These are phyloP conservation scores for Ornithoptera alexandrae DNA, from an alignment of 2,888 invertebrate species.

Conservation along the genomic window DNA sequence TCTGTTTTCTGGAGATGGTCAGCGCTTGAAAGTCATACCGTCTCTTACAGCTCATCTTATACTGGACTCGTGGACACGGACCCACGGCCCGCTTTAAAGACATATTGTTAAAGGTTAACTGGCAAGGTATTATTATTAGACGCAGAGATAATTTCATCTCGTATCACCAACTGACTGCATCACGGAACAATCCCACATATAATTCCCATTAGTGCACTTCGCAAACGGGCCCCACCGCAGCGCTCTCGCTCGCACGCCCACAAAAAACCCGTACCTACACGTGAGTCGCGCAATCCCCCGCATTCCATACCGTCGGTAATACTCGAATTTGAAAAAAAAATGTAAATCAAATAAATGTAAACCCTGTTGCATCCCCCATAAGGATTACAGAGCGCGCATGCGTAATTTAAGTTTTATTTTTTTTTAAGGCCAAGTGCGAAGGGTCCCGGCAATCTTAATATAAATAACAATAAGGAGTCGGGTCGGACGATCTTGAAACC, in stretches of 20 bases:
- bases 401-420: slow-evolving; percentile 47
- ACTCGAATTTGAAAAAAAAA: slow-evolving; percentile 39
- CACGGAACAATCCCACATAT: slow-evolving; percentile 49
- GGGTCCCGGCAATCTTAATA: slow-evolving; percentile 71
- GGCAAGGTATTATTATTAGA: background rate
- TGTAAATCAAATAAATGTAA: slow-evolving; percentile 36
- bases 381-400: slow-evolving; percentile 41
- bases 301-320: slow-evolving; percentile 68
- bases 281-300: slow-evolving; percentile 68
- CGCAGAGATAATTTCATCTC: slow-evolving; percentile 9
- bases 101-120: background rate
- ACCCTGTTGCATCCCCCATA: slow-evolving; percentile 43
- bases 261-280: slow-evolving; percentile 72
- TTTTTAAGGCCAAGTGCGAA: slow-evolving; percentile 63
- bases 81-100: too few relatives aligned
- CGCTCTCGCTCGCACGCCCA: slow-evolving; percentile 62
- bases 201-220: slow-evolving; percentile 74
- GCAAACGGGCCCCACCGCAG: slow-evolving; percentile 59
- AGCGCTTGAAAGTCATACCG: too few relatives aligned
- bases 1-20: too few relatives aligned
- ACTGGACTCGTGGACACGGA: too few relatives aligned
- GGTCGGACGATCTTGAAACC: slow-evolving; percentile 60
- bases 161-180: too few relatives aligned
- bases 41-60: too few relatives aligned
- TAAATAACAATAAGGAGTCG: slow-evolving; percentile 75